Conservation (phyloP, 2,888 invertebrate genomes). For the Torymus tubicola region DNA sequence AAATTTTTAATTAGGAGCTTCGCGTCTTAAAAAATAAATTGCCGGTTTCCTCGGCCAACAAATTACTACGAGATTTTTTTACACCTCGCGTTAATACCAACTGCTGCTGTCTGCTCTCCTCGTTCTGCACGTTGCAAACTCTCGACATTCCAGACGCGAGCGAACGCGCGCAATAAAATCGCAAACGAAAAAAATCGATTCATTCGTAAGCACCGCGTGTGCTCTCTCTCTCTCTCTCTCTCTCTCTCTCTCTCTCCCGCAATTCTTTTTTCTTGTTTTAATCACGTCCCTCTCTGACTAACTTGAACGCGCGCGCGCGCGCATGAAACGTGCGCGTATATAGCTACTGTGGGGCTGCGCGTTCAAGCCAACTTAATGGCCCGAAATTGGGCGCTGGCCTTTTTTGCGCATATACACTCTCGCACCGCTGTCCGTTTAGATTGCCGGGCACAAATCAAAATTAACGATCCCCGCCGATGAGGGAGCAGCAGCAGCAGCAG, state of each 20-base stretch:
- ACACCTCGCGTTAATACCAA: neutral
- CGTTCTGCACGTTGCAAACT: no score
- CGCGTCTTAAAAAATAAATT: no score
- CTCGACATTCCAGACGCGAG: neutral
- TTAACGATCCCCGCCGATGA: conserved; percentile 31
- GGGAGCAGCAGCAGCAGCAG: no score
- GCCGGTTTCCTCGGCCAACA: no score
- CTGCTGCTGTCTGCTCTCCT: no score
- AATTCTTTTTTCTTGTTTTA: neutral
- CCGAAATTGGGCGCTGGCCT: conserved; percentile 23
- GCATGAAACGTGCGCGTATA: no score
- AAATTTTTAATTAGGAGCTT: no score
- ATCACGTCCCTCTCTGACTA: neutral
- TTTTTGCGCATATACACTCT: neutral
- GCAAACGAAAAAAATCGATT: conserved; percentile 11
- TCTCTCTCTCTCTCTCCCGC: no score
- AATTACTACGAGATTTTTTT: neutral
- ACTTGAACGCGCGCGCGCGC: no score
- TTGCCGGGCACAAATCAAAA: conserved; percentile 30
- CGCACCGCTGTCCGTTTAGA: no score
- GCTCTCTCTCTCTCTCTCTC: neutral
- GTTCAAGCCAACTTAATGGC: conserved; percentile 7
- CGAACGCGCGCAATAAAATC: conserved; percentile 2
- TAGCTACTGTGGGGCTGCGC: neutral
- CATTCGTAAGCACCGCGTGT: conserved; percentile 11